These are phyloP conservation scores for Tringa solitaria DNA, from an alignment of 2,113 vertebrate species.

Conservation along the genomic window DNA sequence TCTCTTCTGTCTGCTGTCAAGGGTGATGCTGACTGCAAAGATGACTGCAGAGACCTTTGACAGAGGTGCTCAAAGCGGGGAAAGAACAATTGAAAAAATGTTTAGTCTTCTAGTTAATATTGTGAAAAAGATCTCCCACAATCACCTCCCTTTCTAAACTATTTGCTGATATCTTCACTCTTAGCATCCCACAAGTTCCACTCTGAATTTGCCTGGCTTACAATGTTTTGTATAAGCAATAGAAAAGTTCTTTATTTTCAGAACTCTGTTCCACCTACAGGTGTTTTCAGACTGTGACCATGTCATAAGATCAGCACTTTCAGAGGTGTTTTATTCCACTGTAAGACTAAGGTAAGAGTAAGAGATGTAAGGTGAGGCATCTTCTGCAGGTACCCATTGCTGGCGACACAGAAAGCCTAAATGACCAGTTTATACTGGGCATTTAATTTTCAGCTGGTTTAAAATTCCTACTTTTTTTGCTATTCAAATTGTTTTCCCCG, in stretches of 20 bases:
- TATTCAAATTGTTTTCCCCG: not conserved
- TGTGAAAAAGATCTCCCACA: not conserved
- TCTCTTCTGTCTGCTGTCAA: not conserved
- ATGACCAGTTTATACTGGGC: not conserved
- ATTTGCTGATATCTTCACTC: not conserved
- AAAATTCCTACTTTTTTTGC: not conserved
- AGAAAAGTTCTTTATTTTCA: not conserved
- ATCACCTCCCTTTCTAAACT: not conserved
- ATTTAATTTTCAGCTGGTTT: not conserved
- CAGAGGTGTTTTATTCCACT: not conserved
- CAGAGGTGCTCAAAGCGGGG: not conserved
- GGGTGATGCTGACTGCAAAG: not conserved
- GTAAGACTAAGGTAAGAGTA: not conserved
- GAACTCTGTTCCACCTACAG: not conserved
- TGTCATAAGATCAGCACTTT: not conserved
- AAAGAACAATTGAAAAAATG: not conserved
- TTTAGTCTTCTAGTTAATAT: not conserved
- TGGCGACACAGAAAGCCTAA: not conserved
- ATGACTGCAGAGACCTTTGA: not conserved
- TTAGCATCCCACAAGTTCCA: not conserved
- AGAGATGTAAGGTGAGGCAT: not conserved
- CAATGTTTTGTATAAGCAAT: not conserved
- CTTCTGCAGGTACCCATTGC: not conserved
- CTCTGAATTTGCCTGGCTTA: not conserved
- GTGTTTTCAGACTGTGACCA: not conserved